Evolutionary conservation across 2,888 invertebrate genomes (phyloP).

Genomic region (Bruchidius siliquastri): DNA sequence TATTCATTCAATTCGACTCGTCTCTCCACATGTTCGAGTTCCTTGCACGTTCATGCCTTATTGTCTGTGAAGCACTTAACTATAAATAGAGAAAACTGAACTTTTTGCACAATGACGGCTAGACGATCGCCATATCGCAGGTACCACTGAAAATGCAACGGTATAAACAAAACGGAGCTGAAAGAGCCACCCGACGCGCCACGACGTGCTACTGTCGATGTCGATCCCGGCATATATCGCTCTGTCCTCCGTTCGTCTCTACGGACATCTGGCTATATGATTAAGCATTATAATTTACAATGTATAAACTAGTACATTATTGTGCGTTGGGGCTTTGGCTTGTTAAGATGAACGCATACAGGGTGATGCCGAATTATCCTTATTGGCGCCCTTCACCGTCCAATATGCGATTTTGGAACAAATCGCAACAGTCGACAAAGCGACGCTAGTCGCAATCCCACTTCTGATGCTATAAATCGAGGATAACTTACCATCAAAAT

Average conservation of each 20-base stretch:
- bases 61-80: not conserved
- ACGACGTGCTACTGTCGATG: not conserved
- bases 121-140: too few relatives aligned
- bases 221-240: not conserved
- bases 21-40: not conserved
- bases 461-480: too few relatives aligned
- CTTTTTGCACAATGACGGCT: not conserved
- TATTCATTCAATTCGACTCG: not conserved
- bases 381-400: too few relatives aligned
- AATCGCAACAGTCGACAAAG: too few relatives aligned
- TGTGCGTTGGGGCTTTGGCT: not conserved
- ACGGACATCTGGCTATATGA: conserved; percentile 24
- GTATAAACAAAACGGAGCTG: not conserved
- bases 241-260: not conserved
- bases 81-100: not conserved
- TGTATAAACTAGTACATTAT: conserved; percentile 14
- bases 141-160: too few relatives aligned
- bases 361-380: not conserved
- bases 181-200: not conserved
- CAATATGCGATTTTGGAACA: too few relatives aligned
- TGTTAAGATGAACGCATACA: not conserved
- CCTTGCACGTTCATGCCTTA: not conserved
- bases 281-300: conserved; percentile 19
- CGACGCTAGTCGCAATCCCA: too few relatives aligned
- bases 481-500: too few relatives aligned